Evolutionary conservation across 2,113 vertebrate species (phyloP), one percentile per base, ranked within the genome.

Genomic region (Sphyrna mokarran): DNA sequence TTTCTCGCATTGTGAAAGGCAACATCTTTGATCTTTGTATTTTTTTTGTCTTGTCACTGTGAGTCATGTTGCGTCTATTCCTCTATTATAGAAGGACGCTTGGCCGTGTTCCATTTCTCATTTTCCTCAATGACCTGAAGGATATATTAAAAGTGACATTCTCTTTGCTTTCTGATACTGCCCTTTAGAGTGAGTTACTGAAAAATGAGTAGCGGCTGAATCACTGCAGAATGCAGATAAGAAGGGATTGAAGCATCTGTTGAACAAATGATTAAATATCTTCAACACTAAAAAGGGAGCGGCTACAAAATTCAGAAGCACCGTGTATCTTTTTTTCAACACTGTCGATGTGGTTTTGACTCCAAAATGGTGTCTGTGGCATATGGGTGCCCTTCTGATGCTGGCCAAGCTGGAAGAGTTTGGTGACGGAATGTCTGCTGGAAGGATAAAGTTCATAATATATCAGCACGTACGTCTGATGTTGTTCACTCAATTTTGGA

Each of bases 61-160:
- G 29, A 66, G 26, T 63, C 87, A 16, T 29, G 54, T 61, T 90
- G 87, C 0, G n/a, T 93, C 61, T 93, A 9, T 40, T 63, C 61
- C 61, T 20, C 63, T 66, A 18, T 91, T 37, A 66, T 20, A 37
- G 33, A 90, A 90, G 54, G 33, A 58, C 87, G 16, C 54, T 63
- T 90, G 87, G 54, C 87, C 61, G 26, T 33, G 87, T 14, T 90
- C 87, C 87, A 90, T 16, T 90, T 61, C 87, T 90, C 54, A 90
- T 63, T 58, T 90, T 90, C 26, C 87, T 90, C 26, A 61, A 90
- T 61, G 29, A 90, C 54, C 4, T 90, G 29, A 61, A 61, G 29
- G 87, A 90, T 90, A 3, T 61, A 63, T 61, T 29, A 63, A 90
- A 90, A 90, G 23, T 90, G 29, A 90, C 9, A 11, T 63, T 33